Evolutionary conservation across 2,888 invertebrate genomes (phyloP), one percentile per base, ranked within the genome.

Genomic region (Blastobasis adustella): DNA sequence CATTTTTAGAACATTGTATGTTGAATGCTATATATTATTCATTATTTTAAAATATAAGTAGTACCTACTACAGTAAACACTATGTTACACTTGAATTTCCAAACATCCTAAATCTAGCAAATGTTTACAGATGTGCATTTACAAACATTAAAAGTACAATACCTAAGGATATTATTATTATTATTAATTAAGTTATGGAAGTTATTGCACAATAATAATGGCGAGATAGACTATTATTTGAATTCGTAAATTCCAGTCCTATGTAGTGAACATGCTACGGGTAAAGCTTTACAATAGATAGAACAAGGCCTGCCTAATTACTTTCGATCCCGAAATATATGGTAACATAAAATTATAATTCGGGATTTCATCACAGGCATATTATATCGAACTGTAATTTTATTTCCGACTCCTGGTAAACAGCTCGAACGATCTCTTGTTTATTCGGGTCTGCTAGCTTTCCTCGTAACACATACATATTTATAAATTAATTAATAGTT

Each of bases 21-120:
- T 76, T 72, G 66, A 69, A 23, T 23, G 71, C 76, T 79, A 82
- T 79, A 83, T 80, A 80, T 81, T 80, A 63, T 79, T 73, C 69
- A 71, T 67, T 69, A 76, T 77, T 67, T 61, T 61, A 60, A n/a
- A n/a, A 61, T 63, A 67, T 66, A 66, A 63, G 71, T 69, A 74
- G 73, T 77, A 78, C 71, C 68, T 67, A 69, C 74, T 76, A 76
- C 65, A 58, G 67, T 72, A 73, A 78, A 76, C 65, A 72, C 66
- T 71, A 75, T 65, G 70, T 69, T 77, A 77, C 73, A 78, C 65
- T 67, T 69, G 54, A 59, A 68, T 61, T 73, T 75, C 72, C 53
- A 63, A 51, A 44, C 9, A 46, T 45, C 45, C 23, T 45, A 48
- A 6, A 5, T 42, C 5, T 49, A 10, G 10, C 36, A 7, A 39